Percentiles rank a stretch among this genome's conserved stretches.
Evolutionary conservation across 2,113 vertebrate genomes (phyloP).

Genomic region (Ochotona curzoniae): DNA sequence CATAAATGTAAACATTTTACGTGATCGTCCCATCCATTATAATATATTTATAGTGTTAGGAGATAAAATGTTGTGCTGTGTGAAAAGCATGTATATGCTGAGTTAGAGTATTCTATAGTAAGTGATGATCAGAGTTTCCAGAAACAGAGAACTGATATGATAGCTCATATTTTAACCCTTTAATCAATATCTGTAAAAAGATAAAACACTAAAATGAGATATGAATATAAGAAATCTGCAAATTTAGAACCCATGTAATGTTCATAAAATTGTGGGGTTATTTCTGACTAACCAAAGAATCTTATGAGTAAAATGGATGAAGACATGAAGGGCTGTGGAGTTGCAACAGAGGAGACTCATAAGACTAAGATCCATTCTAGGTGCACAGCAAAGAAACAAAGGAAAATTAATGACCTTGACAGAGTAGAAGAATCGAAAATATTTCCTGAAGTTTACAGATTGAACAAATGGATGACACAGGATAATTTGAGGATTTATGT

Average conservation of each 20-base stretch:
- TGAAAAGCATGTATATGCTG: background rate
- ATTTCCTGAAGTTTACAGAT: background rate
- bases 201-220: background rate
- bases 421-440: background rate
- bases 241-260: background rate
- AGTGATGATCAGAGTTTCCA: conserved; percentile 21
- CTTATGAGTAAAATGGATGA: background rate
- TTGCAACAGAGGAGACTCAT: background rate
- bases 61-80: background rate
- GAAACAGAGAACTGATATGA: background rate
- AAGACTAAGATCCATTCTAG: background rate
- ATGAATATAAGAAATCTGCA: background rate
- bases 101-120: background rate
- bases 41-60: conserved; percentile 5
- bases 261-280: background rate
- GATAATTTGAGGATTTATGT: background rate
- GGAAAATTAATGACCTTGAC: conserved; percentile 17
- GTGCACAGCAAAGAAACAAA: background rate
- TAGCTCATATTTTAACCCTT: background rate
- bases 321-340: background rate
- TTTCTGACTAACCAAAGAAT: background rate
- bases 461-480: conserved; percentile 6
- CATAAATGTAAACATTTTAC: conserved; percentile 12
- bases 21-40: background rate
- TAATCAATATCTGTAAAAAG: conserved; percentile 7